phyloP scores from a whole-genome alignment of 30 jellyfish, hydroid and myxozoan species.

The Hydra vulgaris region DNA sequence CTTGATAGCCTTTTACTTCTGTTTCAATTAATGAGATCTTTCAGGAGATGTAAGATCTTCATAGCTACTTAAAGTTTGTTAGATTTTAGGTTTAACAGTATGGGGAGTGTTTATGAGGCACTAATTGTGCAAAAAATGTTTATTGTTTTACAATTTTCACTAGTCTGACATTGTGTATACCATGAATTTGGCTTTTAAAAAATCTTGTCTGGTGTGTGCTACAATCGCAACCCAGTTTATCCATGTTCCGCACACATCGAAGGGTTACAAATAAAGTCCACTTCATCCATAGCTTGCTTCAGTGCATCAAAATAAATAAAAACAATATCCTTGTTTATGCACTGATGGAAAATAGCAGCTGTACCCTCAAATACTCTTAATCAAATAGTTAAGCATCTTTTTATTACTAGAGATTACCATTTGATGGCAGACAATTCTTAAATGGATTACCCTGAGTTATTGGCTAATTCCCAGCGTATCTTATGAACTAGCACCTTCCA shows the following conservation, averaged over 20 bases:
- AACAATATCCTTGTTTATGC: background rate
- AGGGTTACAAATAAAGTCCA: background rate
- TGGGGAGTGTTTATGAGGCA: background rate
- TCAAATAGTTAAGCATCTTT: background rate
- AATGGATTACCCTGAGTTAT: background rate
- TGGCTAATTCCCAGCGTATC: background rate
- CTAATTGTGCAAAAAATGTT: background rate
- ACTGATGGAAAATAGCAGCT: background rate
- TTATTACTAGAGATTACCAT: background rate
- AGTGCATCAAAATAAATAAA: background rate
- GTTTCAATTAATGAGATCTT: background rate
- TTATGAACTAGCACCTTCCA: background rate
- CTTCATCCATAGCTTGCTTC: background rate
- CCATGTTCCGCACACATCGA: background rate
- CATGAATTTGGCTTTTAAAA: background rate
- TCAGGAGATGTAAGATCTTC: too few relatives aligned
- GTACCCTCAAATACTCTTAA: background rate
- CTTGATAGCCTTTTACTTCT: background rate
- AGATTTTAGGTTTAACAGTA: background rate
- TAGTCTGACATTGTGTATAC: background rate
- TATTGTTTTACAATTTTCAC: background rate
- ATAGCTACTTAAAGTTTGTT: too few relatives aligned
- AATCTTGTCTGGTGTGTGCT: background rate
- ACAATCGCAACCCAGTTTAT: background rate
- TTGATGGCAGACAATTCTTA: background rate